These are phyloP conservation scores for Whitmania pigra DNA, from an alignment of 1,140 invertebrate genomes.

Conservation along the genomic window DNA sequence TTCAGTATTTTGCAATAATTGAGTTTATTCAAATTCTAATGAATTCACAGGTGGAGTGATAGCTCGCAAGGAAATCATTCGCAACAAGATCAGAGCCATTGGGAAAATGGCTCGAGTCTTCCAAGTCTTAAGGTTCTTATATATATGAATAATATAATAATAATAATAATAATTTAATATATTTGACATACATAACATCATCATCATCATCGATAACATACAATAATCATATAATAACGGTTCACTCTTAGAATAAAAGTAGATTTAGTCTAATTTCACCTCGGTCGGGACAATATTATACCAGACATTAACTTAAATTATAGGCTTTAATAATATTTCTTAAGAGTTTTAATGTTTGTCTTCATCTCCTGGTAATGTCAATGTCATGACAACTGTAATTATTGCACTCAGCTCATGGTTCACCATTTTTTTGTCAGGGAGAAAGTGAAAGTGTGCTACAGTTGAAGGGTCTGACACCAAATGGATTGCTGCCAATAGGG, in stretches of 20 bases:
- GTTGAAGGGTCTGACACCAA: constrained; percentile 95
- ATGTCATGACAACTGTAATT: no score
- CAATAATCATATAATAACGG: no score
- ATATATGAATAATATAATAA: no score
- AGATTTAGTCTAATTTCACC: not conserved
- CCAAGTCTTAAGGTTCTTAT: constrained; percentile 79
- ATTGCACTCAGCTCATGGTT: no score
- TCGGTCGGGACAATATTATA: not conserved
- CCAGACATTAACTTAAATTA: not conserved
- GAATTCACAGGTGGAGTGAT: constrained; percentile 60
- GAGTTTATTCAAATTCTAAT: not conserved
- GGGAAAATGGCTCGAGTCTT: constrained; percentile 99
- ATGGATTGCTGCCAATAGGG: constrained; percentile 87
- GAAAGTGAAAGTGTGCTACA: constrained; percentile 98
- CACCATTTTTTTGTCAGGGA: constrained; percentile 50
- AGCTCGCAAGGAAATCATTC: constrained; percentile 95
- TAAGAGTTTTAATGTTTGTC: no score
- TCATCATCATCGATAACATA: no score
- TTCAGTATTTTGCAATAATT: no score
- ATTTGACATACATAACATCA: no score
- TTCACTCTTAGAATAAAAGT: not conserved
- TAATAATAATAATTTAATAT: no score
- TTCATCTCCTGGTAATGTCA: no score
- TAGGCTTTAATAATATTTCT: no score
- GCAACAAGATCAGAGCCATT: constrained; percentile 98